Conservation (phyloP, 2,797 vertebrate genomes). For the Pampus argenteus region DNA sequence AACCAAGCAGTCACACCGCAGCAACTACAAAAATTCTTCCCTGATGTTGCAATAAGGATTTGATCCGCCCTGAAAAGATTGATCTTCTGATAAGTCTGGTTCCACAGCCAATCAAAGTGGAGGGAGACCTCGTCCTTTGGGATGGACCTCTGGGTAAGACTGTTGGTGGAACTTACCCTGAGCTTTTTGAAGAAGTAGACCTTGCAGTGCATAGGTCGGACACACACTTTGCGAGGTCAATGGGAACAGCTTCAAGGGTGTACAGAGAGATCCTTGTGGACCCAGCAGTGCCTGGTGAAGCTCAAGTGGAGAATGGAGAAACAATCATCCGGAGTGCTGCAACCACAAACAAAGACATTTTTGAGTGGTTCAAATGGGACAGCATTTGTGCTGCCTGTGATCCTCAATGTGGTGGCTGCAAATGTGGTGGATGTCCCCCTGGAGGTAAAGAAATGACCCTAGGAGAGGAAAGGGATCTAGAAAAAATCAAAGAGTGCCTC, state of each 20-base stretch:
- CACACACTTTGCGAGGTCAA: constrained; percentile 13
- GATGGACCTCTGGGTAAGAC: constrained; percentile 15
- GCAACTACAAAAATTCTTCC: constrained; percentile 33
- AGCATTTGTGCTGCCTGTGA: constrained; percentile 18
- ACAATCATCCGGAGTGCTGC: background rate
- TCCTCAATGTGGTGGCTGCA: constrained; percentile 21
- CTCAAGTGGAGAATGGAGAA: background rate
- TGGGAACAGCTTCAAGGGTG: constrained; percentile 4
- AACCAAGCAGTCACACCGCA: background rate
- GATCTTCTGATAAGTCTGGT: constrained; percentile 6
- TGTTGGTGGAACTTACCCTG: constrained; percentile 27
- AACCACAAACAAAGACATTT: constrained; percentile 14
- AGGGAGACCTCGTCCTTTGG: constrained; percentile 38
- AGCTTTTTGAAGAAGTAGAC: constrained; percentile 17
- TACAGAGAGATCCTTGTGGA: constrained; percentile 24
- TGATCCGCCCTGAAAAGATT: constrained; percentile 9
- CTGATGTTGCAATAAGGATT: too few species aligned
- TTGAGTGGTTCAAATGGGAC: constrained; percentile 37
- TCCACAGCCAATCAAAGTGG: background rate
- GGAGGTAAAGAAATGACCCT: constrained; percentile 49
- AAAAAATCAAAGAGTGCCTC: constrained; percentile 32
- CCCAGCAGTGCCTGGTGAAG: background rate
- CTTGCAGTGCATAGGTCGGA: background rate
- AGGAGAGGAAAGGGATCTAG: constrained; percentile 31
- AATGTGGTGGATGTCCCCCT: constrained; percentile 20